phyloP scores from a whole-genome alignment of 2,113 vertebrate species.

The Salvelinus fontinalis region DNA sequence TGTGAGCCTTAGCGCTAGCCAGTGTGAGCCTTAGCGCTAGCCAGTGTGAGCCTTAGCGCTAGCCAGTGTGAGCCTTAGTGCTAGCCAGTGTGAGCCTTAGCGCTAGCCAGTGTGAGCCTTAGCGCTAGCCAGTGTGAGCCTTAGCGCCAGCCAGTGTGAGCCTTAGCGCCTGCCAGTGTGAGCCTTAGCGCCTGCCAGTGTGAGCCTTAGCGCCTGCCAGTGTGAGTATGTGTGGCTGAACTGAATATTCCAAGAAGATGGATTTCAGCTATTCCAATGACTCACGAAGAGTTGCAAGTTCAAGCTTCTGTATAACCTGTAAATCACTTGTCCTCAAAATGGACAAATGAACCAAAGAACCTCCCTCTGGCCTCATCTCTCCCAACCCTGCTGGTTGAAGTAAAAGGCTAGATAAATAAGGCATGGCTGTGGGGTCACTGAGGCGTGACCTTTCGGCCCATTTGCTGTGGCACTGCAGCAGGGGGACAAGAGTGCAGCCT shows the following conservation, averaged over 20 bases:
- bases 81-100: neutral
- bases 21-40: too few species aligned
- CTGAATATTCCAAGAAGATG: neutral
- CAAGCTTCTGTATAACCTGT: neutral
- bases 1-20: neutral
- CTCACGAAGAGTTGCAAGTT: too few species aligned
- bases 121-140: too few species aligned
- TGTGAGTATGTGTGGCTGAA: neutral
- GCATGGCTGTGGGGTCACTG: constrained; percentile 46
- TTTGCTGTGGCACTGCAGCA: constrained; percentile 47
- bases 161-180: neutral
- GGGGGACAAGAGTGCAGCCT: constrained; percentile 40
- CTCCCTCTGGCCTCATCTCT: neutral
- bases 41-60: neutral
- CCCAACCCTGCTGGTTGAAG: constrained; percentile 17
- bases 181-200: too few species aligned
- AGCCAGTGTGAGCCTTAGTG: neutral
- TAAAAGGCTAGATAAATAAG: constrained; percentile 65
- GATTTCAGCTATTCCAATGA: too few species aligned
- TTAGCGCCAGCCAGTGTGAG: neutral
- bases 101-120: neutral
- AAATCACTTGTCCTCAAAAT: constrained; percentile 31
- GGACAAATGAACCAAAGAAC: constrained; percentile 57
- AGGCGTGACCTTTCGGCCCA: constrained; percentile 61
- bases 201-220: neutral